Evolutionary conservation across 2,113 vertebrate species (phyloP).

Genomic region (Ophiodon elongatus): DNA sequence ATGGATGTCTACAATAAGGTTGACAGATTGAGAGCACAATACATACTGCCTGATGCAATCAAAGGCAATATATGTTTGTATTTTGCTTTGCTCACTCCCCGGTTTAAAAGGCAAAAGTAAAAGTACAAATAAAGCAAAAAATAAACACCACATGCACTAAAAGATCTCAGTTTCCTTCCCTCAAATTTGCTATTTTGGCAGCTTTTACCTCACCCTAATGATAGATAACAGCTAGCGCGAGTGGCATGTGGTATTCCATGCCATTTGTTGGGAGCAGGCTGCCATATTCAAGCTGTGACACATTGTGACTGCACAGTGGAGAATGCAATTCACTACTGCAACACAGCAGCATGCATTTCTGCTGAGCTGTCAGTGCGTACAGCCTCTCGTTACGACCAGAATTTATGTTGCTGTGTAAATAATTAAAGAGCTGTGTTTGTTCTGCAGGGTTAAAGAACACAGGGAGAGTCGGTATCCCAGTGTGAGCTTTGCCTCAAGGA

Average conservation of each 20-base stretch:
- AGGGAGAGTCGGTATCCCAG: constrained; percentile 17
- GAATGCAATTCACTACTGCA: constrained; percentile 41
- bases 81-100: constrained; percentile 17
- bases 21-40: constrained; percentile 77
- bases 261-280: constrained; percentile 43
- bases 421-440: constrained; percentile 64
- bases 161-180: constrained; percentile 4
- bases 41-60: constrained; percentile 72
- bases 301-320: constrained; percentile 27
- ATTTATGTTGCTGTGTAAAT: constrained; percentile 65
- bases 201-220: constrained; percentile 17
- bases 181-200: not conserved
- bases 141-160: not conserved
- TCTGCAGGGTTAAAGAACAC: constrained; percentile 38
- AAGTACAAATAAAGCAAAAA: constrained; percentile 28
- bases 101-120: constrained; percentile 29
- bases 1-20: constrained; percentile 53
- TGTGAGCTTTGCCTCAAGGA: not conserved
- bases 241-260: constrained; percentile 45
- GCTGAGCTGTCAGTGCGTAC: constrained; percentile 28
- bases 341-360: constrained; percentile 33
- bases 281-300: constrained; percentile 50
- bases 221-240: constrained; percentile 38
- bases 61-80: constrained; percentile 62
- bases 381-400: constrained; percentile 32